Evolutionary conservation across 2,113 vertebrate species (phyloP).

Genomic region (Mustela lutreola): DNA sequence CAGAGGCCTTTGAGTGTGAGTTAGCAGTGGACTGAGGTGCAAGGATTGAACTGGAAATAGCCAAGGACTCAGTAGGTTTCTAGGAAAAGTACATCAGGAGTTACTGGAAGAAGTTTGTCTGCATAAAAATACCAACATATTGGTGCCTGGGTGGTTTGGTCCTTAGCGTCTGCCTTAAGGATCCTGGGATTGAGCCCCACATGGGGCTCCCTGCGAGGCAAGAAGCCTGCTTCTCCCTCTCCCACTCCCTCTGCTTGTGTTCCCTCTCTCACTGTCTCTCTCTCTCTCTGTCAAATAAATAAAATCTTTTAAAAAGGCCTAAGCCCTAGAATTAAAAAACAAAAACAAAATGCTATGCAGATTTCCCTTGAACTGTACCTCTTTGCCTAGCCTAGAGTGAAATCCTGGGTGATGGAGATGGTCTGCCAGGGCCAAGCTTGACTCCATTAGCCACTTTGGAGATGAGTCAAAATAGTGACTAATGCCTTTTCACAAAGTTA

Average conservation of each 20-base stretch:
- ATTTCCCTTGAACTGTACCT: conserved; percentile 40
- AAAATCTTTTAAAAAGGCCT: too few relatives aligned
- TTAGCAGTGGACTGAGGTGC: background rate
- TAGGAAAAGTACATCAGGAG: background rate
- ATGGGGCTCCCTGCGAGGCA: too few relatives aligned
- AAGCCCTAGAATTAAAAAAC: too few relatives aligned
- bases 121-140: background rate
- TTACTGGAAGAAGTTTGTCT: conserved; percentile 17
- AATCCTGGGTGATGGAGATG: background rate
- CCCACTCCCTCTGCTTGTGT: too few relatives aligned
- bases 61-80: conserved; percentile 9
- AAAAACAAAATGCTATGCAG: background rate
- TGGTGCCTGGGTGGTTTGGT: too few relatives aligned
- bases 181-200: too few relatives aligned
- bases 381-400: background rate
- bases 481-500: conserved; percentile 38
- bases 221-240: too few relatives aligned
- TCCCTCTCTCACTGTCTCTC: too few relatives aligned
- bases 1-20: background rate
- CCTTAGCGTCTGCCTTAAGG: too few relatives aligned
- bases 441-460: background rate
- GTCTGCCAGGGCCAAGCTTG: background rate
- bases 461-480: conserved; percentile 22
- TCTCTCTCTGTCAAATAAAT: too few relatives aligned
- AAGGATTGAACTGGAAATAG: conserved; percentile 29